Conservation (phyloP, 2,797 vertebrate species). For the Cuniculus paca region DNA sequence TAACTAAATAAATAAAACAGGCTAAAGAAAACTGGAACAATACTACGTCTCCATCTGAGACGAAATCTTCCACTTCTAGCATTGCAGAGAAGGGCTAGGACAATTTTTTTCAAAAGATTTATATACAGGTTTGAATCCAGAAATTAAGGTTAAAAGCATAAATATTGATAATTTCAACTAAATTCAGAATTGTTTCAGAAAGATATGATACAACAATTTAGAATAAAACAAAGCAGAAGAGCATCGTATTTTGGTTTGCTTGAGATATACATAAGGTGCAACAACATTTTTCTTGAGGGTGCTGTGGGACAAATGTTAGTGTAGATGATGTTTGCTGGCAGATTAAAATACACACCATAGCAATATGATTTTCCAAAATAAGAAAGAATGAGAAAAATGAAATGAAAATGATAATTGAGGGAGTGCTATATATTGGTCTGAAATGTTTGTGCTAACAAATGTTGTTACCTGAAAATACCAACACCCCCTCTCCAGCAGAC, state of each 20-base stretch:
- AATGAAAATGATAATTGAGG: slow-evolving; percentile 80
- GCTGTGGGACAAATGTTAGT: slow-evolving; percentile 87
- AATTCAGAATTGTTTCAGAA: slow-evolving; percentile 90
- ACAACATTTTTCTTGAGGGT: slow-evolving; percentile 89
- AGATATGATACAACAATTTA: slow-evolving; percentile 91
- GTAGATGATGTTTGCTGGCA: slow-evolving; percentile 88
- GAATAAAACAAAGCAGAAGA: slow-evolving; percentile 90
- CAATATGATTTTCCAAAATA: slow-evolving; percentile 86
- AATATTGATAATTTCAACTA: slow-evolving; percentile 90
- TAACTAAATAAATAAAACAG: slow-evolving; percentile 90
- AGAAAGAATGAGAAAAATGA: slow-evolving; percentile 83
- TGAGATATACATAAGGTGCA: slow-evolving; percentile 93
- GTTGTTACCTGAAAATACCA: slow-evolving; percentile 96
- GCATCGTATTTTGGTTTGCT: slow-evolving; percentile 92
- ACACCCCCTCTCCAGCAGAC: slow-evolving; percentile 91
- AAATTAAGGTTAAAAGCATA: slow-evolving; percentile 91
- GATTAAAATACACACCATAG: slow-evolving; percentile 87
- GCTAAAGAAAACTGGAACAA: slow-evolving; percentile 87
- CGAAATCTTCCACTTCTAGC: slow-evolving; percentile 87
- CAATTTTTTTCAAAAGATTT: slow-evolving; percentile 85
- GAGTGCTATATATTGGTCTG: slow-evolving; percentile 89
- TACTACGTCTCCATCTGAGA: slow-evolving; percentile 88
- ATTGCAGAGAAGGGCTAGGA: slow-evolving; percentile 87
- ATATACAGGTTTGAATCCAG: slow-evolving; percentile 92
- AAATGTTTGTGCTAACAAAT: slow-evolving; percentile 95